Evolutionary conservation across 2,797 vertebrate genomes (phyloP).

Genomic region (Geotrypetes seraphini): DNA sequence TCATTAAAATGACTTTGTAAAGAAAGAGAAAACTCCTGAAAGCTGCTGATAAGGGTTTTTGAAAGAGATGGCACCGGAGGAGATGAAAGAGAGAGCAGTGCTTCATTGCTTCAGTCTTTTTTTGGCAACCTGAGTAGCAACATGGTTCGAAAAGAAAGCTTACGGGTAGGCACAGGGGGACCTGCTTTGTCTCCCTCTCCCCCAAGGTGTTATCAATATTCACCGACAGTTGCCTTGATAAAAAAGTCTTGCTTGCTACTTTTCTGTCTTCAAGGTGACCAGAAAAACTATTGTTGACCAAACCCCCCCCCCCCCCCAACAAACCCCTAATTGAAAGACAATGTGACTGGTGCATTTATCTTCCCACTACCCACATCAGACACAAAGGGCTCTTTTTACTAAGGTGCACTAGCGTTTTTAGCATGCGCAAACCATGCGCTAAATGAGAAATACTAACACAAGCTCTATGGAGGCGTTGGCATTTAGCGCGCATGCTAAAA

Average conservation of each 20-base stretch:
- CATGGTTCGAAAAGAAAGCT: constrained; percentile 8
- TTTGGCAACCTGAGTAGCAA: fast-evolving
- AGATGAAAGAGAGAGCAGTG: background rate
- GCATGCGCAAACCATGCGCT: no score
- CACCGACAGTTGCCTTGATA: background rate
- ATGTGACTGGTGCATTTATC: background rate
- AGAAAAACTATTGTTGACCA: background rate
- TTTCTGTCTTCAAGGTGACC: background rate
- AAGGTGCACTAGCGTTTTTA: no score
- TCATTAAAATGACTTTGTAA: background rate
- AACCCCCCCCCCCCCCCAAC: no score
- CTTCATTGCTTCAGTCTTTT: background rate
- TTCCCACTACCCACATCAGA: background rate
- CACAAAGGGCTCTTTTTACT: no score
- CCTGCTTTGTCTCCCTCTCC: background rate
- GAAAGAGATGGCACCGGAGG: background rate
- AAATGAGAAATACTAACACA: no score
- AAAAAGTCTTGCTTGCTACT: background rate
- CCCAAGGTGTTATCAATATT: constrained; percentile 1
- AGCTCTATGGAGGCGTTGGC: no score
- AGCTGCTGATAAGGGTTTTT: constrained; percentile 4
- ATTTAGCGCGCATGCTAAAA: no score
- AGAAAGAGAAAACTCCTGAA: background rate
- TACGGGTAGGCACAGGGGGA: no score
- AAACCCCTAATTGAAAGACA: background rate